Base-by-base conservation (phyloP, 2,888 invertebrate genomes). In the Laothoe populi region DNA sequence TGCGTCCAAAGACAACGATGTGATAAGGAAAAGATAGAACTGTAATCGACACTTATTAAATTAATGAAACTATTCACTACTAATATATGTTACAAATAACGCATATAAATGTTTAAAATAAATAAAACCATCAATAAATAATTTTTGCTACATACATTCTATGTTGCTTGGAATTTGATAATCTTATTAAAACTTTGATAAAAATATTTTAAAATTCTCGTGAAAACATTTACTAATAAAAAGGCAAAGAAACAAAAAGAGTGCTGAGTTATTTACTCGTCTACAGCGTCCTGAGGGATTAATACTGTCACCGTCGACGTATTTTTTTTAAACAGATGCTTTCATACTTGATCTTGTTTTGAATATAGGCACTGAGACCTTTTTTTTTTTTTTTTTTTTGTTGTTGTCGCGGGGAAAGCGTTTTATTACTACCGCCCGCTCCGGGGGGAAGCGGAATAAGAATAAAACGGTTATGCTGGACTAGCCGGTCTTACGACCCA, bases 231-330 rank as follows among this genome's bases (percentile, higher is more conserved):
- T 42, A 60, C 35, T 57, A 13, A 2, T 26, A 46, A 57, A 60
- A 57, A 13, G 58, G 19, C 62, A 66, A 67, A 67, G 59, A 61
- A 66, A 60, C 48, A 62, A 59, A 59, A 65, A 63, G 45, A 46
- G 62, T 58, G 42, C 60, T 58, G 64, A 67, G 68, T 68, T 68
- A 70, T 69, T 69, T 65, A 66, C 64, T 65, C 68, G 65, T 62
- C 57, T 66, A 63, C 58, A 63, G 58, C 62, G 66, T 62, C 69
- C 66, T 68, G 62, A 45, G 69, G 66, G 68, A 69, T 65, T 67
- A 68, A 69, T 69, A 53, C 60, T 53, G 61, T 49, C 58, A 60
- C 60, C 59, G n/a, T 58, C 8, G 19, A 23, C 19, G 62, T 63
- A 66, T 66, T 69, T 65, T 64, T 61, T 66, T 64, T 62, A 48